Conservation (phyloP, 1,140 invertebrate species). For the Caenorhabditis elegans region WBcel235 BX284603.4:3656001-3656500, state of each 20-base stretch:
- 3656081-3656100: too few relatives aligned
- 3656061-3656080: too few relatives aligned
- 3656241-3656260: too few relatives aligned
- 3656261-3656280: slow-evolving; percentile 36
- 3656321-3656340: slow-evolving; percentile 21
- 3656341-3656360: slow-evolving; percentile 35
- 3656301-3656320: slow-evolving; percentile 3
- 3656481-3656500: slow-evolving; percentile 46
- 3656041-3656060: too few relatives aligned
- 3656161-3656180: too few relatives aligned
- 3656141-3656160: too few relatives aligned
- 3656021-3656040: too few relatives aligned
- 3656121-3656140: too few relatives aligned
- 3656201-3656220: too few relatives aligned
- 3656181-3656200: too few relatives aligned
- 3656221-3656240: too few relatives aligned
- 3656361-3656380: not conserved
- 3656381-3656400: not conserved
- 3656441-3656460: slow-evolving; percentile 40
- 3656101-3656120: too few relatives aligned
- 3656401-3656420: slow-evolving; percentile 32
- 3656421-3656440: slow-evolving; percentile 42
- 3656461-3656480: slow-evolving; percentile 39
- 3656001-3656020: not conserved
- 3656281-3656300: slow-evolving; percentile 37